Conservation (phyloP, 2,797 vertebrate species). For the Diplodus sargus region DNA sequence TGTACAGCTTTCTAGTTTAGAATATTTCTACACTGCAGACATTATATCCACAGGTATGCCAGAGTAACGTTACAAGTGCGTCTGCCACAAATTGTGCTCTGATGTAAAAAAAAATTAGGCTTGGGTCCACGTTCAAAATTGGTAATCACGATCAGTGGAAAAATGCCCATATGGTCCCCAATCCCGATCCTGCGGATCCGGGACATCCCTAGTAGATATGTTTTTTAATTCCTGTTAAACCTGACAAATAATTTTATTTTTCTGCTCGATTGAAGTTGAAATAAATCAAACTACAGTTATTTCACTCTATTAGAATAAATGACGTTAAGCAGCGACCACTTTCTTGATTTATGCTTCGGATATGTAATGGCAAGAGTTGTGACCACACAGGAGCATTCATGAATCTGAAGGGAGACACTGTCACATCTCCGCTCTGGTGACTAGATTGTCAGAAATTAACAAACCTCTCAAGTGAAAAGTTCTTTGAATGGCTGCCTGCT, state of each 20-base stretch:
- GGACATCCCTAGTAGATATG: no score
- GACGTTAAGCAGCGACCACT: background rate
- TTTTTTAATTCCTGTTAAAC: background rate
- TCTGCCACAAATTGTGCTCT: no score
- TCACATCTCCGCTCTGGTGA: slow-evolving; percentile 70
- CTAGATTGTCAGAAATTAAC: slow-evolving; percentile 88
- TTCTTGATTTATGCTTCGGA: slow-evolving; percentile 9
- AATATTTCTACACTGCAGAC: no score
- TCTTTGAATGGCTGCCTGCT: slow-evolving; percentile 83
- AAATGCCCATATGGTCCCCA: no score
- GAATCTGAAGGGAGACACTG: slow-evolving; percentile 28
- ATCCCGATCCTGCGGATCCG: no score
- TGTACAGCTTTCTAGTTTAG: no score
- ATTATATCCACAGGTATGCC: no score
- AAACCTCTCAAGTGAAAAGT: slow-evolving; percentile 87
- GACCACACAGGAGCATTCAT: slow-evolving; percentile 36
- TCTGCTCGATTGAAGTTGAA: background rate
- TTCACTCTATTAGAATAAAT: background rate
- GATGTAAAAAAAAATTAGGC: no score
- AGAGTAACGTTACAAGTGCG: no score
- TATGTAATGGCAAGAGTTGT: slow-evolving; percentile 6
- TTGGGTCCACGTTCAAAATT: no score
- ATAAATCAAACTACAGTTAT: background rate
- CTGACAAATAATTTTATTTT: background rate
- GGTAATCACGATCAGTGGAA: no score